These are phyloP conservation scores for Coreoperca whiteheadi DNA, from an alignment of 2,113 vertebrate genomes.

Conservation along the genomic window DNA sequence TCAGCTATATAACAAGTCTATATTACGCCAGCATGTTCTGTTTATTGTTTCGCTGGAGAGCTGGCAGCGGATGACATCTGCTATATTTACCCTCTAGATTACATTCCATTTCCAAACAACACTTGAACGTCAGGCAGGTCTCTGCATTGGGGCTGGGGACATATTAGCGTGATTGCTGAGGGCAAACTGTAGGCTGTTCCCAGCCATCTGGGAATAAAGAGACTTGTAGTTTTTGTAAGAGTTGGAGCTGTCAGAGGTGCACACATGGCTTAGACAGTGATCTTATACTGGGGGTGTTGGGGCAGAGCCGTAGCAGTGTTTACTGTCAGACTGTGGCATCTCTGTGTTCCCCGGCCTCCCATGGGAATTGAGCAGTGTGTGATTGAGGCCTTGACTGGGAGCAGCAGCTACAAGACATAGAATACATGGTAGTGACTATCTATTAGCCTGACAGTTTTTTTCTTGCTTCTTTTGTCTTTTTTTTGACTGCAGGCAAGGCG, in stretches of 20 bases:
- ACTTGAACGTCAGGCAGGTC: conserved; percentile 55
- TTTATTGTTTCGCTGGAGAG: conserved; percentile 71
- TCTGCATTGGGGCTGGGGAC: conserved; percentile 49
- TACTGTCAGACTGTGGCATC: conserved; percentile 68
- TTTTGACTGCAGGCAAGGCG: conserved; percentile 62
- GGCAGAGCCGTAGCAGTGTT: conserved; percentile 59
- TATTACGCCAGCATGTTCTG: conserved; percentile 56
- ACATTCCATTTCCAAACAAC: conserved; percentile 64
- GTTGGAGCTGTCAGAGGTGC: conserved; percentile 64
- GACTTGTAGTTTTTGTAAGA: conserved; percentile 64
- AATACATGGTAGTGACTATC: conserved; percentile 64
- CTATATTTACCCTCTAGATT: conserved; percentile 76
- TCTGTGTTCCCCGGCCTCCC: conserved; percentile 60
- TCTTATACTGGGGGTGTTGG: conserved; percentile 64
- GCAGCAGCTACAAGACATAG: conserved; percentile 60
- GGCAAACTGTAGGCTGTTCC: conserved; percentile 60
- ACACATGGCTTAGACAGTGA: conserved; percentile 61
- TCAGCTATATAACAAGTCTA: conserved; percentile 71
- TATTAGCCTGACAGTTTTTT: conserved; percentile 65
- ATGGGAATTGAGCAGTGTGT: conserved; percentile 60
- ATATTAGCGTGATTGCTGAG: conserved; percentile 69
- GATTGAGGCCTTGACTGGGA: conserved; percentile 77
- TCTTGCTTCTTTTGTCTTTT: conserved; percentile 54
- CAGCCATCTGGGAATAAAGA: conserved; percentile 60
- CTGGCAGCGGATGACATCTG: conserved; percentile 70